Evolutionary conservation across 2,888 invertebrate species (phyloP), one percentile per base, ranked within the genome.

Genomic region (Digitonthophagus gazella): DNA sequence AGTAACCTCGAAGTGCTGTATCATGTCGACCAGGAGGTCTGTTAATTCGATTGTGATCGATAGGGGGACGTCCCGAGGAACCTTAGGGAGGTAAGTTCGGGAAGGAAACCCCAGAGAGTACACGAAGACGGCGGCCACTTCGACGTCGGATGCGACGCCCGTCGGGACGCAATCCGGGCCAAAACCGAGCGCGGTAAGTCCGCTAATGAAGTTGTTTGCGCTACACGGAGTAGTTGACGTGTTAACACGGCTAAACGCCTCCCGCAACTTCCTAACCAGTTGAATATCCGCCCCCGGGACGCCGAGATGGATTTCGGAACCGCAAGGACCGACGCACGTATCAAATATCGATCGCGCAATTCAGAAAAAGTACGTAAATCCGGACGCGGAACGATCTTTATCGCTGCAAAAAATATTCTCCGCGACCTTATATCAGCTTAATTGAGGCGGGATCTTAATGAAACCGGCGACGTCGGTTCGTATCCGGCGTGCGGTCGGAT

Each of bases 161-260:
- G 2, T 44, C 28, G 28, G 28, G 28, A 44, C 28, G 28, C 28
- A 3, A 44, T 44, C 28, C 28, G 28, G 28, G 11, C 8, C 28
- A 44, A 44, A 44, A 44, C 28, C 28, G 11, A 44, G 28, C 6
- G 28, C 28, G 28, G 28, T 44, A 44, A 44, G 28, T 44, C 28
- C 28, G 64, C 44, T 54, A 54, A 64, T 64, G 61, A 61, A 61
- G 61, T 61, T 61, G 61, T 61, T 61, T 61, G 61, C 61, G 19
- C 19, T 61, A 61, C 61, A 61, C n/a, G 19, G 18, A 44, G 28
- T 18, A 61, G 61, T 61, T 18, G 61, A 61, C 20, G 61, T 61
- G 61, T 61, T 61, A 61, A 61, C 61, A 18, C 61, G 3, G 61
- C 61, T 61, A 19, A 61, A 61, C 20, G 61, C 18, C 28, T 44